Percentiles rank a stretch among this genome's conserved stretches.
These are phyloP conservation scores for Sarcoramphus papa DNA, from an alignment of 2,797 vertebrate genomes.

Conservation along the genomic window DNA sequence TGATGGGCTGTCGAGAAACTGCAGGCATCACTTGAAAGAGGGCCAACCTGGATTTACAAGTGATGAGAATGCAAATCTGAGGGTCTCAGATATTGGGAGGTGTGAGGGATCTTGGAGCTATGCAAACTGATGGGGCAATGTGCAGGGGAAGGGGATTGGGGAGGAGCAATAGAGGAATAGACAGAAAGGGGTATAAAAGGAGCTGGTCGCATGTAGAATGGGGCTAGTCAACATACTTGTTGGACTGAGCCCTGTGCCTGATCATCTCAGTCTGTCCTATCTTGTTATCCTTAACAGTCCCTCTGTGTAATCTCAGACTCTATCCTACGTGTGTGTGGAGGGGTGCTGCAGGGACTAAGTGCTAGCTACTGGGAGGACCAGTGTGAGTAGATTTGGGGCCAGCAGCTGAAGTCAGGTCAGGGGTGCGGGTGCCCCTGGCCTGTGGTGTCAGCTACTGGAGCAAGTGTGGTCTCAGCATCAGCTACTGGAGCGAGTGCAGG, in stretches of 20 bases:
- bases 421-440: neutral
- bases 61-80: neutral
- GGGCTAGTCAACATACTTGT: neutral
- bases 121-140: neutral
- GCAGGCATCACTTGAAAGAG: neutral
- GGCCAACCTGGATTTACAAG: neutral
- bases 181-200: neutral
- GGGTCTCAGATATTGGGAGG: rapidly evolving
- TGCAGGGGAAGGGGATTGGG: neutral
- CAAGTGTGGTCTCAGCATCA: neutral
- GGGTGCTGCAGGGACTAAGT: neutral
- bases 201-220: neutral
- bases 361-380: neutral
- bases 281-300: neutral
- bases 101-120: neutral
- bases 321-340: neutral
- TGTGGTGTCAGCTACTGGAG: neutral
- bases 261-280: neutral
- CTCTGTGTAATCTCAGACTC: neutral
- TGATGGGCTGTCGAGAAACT: neutral
- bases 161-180: neutral
- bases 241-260: neutral
- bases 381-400: neutral
- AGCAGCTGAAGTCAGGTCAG: neutral
- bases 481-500: rapidly evolving